phyloP scores from a whole-genome alignment of 2,888 invertebrate genomes.

The Acronicta psi region DNA sequence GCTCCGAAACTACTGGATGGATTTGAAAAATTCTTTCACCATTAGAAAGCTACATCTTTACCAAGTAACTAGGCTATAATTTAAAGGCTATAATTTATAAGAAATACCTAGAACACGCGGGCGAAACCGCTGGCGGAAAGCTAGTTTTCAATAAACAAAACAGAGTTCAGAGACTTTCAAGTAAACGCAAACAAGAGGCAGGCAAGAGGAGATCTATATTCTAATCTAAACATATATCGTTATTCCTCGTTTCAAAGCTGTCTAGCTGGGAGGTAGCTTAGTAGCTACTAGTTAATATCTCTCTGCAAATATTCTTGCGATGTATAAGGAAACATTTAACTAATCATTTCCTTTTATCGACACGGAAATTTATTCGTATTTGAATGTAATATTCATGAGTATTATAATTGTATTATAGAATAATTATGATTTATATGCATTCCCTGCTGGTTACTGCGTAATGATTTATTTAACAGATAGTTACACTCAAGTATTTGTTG shows the following conservation, averaged over 20 bases:
- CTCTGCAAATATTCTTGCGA: conserved; percentile 21
- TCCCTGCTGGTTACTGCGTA: not conserved
- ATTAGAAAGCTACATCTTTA: too few relatives aligned
- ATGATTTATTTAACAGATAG: conserved; percentile 25
- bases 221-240: conserved; percentile 4
- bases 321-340: conserved; percentile 32
- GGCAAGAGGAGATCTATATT: too few relatives aligned
- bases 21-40: too few relatives aligned
- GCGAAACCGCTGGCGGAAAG: too few relatives aligned
- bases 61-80: too few relatives aligned
- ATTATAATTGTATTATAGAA: conserved; percentile 29
- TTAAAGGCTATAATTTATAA: too few relatives aligned
- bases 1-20: too few relatives aligned
- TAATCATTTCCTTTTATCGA: conserved; percentile 41
- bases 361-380: conserved; percentile 26
- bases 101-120: too few relatives aligned
- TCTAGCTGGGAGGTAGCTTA: conserved; percentile 7
- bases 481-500: conserved; percentile 8
- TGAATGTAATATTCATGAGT: conserved; percentile 29
- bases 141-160: too few relatives aligned
- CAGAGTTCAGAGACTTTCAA: too few relatives aligned
- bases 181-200: too few relatives aligned
- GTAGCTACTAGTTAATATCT: conserved; percentile 14
- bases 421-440: conserved; percentile 32
- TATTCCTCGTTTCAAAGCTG: conserved; percentile 11